Base-by-base conservation (phyloP, 2,797 vertebrate genomes). In the Anguilla anguilla region DNA sequence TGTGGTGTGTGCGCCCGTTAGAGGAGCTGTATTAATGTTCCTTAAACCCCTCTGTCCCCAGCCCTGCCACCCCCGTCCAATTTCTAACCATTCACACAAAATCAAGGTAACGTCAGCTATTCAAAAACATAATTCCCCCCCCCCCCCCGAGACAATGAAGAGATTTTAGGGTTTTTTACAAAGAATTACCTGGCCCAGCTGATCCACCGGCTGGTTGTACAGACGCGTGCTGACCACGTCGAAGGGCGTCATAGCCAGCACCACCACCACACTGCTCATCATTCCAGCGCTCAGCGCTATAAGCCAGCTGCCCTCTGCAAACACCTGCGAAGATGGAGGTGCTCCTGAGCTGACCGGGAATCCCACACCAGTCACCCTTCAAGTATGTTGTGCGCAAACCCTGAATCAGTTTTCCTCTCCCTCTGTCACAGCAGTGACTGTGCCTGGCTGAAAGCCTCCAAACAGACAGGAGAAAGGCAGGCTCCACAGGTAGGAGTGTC, bases 181-280 rank as follows among this genome's bases (percentile, higher is more conserved):
- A 51, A 51, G 46, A 6, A 19, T 81, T 89, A 97, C 97, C 95
- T 96, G 95, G 61, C 97, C 97, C 51, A 88, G n/a, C 0, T 91
- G 90, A 89, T 96, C 94, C 89, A 97, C 94, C 0, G 96, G 96
- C 90, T 97, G 97, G 92, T 96, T 97, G 94, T 97, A 97, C 89
- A 97, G 96, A 0, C 97, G 94, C 0, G 97, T 97, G 94, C 97
- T 97, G 90, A 97, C 90, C 74, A 97, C 96, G 49, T 97, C 97
- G 51, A 97, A 97, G 0, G 97, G 97, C 0, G 97, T 97, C 96
- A 97, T 97, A 1, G 94, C 94, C 83, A 95, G 22, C 55, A 96
- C 97, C 85, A 97, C 96, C 57, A 94, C 94, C 88, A 97, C 94
- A 6, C 97, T 97, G 90, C 97, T 97, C 59, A 96, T 93, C 96